Conservation (phyloP, 2,113 vertebrate species). For the Phalacrocorax pelagicus region DNA sequence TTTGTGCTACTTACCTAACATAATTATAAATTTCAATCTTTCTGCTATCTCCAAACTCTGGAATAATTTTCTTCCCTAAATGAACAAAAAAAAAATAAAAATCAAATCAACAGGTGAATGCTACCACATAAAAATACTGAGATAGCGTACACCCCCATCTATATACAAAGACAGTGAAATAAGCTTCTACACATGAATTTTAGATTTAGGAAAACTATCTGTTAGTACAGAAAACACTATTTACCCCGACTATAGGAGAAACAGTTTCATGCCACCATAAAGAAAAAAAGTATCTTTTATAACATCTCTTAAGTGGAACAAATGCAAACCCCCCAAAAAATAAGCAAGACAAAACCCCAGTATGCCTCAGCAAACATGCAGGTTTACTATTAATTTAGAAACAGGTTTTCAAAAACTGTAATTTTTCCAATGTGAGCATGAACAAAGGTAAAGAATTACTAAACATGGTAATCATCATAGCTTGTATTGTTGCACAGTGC, state of each 20-base stretch:
- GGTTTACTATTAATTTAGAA: neutral
- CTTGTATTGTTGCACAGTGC: neutral
- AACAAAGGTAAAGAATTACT: neutral
- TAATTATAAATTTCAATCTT: constrained; percentile 91
- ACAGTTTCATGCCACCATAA: neutral
- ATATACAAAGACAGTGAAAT: neutral
- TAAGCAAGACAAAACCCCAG: neutral
- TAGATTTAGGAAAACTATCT: neutral
- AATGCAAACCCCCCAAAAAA: neutral
- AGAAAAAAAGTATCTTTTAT: neutral
- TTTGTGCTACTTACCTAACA: constrained; percentile 83
- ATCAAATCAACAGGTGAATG: neutral
- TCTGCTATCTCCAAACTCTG: constrained; percentile 92
- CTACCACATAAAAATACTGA: neutral
- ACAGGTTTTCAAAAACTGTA: neutral
- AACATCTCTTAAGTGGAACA: neutral
- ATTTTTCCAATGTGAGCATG: neutral
- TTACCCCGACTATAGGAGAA: neutral
- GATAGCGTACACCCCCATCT: neutral
- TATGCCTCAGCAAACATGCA: neutral
- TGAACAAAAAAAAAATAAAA: neutral
- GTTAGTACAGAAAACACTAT: neutral
- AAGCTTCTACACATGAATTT: neutral
- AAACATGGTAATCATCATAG: neutral
- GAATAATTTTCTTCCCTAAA: constrained; percentile 90